phyloP scores from a whole-genome alignment of 1,140 invertebrate species.

The Caenorhabditis elegans region WBcel235 BX284603.4:10443501-10444000 shows the following conservation, averaged over 20 bases:
- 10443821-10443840: not conserved
- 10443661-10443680: slow-evolving; percentile 81
- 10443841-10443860: no score
- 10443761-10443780: slow-evolving; percentile 78
- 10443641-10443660: slow-evolving; percentile 84
- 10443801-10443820: not conserved
- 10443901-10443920: no score
- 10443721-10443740: slow-evolving; percentile 76
- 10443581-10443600: slow-evolving; percentile 74
- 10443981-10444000: slow-evolving; percentile 42
- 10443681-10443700: slow-evolving; percentile 76
- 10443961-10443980: slow-evolving; percentile 9
- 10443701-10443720: slow-evolving; percentile 74
- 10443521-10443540: slow-evolving; percentile 81
- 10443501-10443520: slow-evolving; percentile 79
- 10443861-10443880: no score
- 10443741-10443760: slow-evolving; percentile 83
- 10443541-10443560: slow-evolving; percentile 78
- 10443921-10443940: no score
- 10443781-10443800: slow-evolving; percentile 66
- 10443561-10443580: slow-evolving; percentile 83
- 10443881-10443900: no score
- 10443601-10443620: slow-evolving; percentile 49
- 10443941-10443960: slow-evolving; percentile 2
- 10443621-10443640: slow-evolving; percentile 75